A percentile compares a stretch with the other conserved stretches of the same genome.
These are phyloP conservation scores for Aptenodytes forsteri DNA, from an alignment of 2,113 vertebrate genomes.

Conservation along the genomic window DNA sequence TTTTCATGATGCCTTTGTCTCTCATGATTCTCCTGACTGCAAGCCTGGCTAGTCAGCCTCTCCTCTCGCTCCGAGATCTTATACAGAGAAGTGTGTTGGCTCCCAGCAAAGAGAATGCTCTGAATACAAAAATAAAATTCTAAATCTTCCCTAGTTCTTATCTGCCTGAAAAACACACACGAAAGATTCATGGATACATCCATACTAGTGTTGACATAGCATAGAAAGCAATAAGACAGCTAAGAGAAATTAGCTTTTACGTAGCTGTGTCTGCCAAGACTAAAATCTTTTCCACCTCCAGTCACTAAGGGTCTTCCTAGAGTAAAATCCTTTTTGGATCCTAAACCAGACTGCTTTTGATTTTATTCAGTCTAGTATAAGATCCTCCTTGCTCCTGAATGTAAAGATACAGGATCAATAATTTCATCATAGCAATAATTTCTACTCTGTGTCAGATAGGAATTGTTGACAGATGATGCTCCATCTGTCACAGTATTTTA, in stretches of 20 bases:
- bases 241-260: constrained; percentile 28
- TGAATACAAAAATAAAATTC: background rate
- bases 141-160: background rate
- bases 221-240: constrained; percentile 28
- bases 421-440: constrained; percentile 55
- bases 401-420: constrained; percentile 56
- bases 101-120: background rate
- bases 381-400: constrained; percentile 34
- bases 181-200: background rate
- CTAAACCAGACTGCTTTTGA: constrained; percentile 15
- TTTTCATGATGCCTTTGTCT: background rate
- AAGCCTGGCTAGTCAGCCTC: background rate
- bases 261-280: constrained; percentile 29
- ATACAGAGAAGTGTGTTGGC: background rate
- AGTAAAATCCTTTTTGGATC: constrained; percentile 13
- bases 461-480: constrained; percentile 67
- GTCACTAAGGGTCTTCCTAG: constrained; percentile 5
- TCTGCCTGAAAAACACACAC: background rate
- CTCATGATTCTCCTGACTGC: background rate
- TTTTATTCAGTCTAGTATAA: constrained; percentile 18
- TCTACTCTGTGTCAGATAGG: constrained; percentile 49
- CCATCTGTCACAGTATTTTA: constrained; percentile 71
- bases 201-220: constrained; percentile 1
- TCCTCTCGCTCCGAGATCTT: background rate
- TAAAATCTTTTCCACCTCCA: constrained; percentile 27